Base-by-base conservation (phyloP, 1,140 invertebrate genomes). In the Aphelenchoides avenae region DNA sequence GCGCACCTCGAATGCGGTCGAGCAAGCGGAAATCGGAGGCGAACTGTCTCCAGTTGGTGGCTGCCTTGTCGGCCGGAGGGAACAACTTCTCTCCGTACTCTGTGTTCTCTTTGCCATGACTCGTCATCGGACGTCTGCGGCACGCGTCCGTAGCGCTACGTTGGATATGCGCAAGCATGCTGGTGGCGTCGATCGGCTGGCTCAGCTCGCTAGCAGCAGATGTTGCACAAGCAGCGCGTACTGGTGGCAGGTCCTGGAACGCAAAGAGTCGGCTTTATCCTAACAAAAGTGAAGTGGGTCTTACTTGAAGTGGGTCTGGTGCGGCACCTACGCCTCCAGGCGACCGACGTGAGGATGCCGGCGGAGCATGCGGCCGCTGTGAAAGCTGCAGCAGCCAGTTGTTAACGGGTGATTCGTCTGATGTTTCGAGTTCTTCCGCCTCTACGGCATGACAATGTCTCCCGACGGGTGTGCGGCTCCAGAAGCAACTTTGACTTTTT, bases 21-120 rank as follows among this genome's bases (percentile, higher is more conserved):
- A 68, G 52, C 27, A 69, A 51, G 1, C 37, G 30, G 30, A 69
- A 51, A 44, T 68, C 62, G 27, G 67, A 31, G 33, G 40, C 48
- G 29, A 69, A 64, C 30, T 52, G 43, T 34, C 67, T 36, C 67
- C 67, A 69, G 27, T 37, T 36, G 27, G 13, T 22, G 9, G 1
- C 22, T 6, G 24, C 44, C 3, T 31, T 27, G n/a, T 9, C 31
- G 3, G 22, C 24, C 13, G 13, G 18, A 15, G n/a, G n/a, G n/a
- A n/a, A n/a, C n/a, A n/a, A n/a, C n/a, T n/a, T n/a, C n/a, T n/a
- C n/a, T n/a, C n/a, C n/a, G n/a, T n/a, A n/a, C n/a, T n/a, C n/a
- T n/a, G n/a, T n/a, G n/a, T n/a, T n/a, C n/a, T n/a, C n/a, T n/a
- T n/a, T n/a, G n/a, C n/a, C n/a, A n/a, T n/a, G n/a, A n/a, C n/a